Conservation (phyloP, 2,888 invertebrate genomes). For the Ophion obscuratus region DNA sequence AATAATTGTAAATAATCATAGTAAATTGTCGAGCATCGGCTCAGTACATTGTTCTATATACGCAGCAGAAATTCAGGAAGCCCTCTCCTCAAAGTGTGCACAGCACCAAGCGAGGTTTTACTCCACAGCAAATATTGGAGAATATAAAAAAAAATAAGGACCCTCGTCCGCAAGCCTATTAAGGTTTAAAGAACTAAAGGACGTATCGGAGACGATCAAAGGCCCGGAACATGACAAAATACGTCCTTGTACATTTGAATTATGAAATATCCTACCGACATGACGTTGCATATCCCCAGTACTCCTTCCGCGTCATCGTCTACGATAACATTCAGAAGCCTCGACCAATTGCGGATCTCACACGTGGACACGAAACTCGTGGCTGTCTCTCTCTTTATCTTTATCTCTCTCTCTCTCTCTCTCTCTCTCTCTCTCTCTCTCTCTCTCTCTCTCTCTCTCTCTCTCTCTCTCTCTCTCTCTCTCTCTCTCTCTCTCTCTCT, state of each 20-base stretch:
- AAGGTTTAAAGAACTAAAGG: background rate
- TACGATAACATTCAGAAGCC: slow-evolving; percentile 20
- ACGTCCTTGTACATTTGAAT: background rate
- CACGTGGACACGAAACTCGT: background rate
- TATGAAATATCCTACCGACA: background rate
- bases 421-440: no score
- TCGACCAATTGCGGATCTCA: background rate
- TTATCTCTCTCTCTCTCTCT: background rate
- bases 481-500: background rate
- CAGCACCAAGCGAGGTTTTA: no score
- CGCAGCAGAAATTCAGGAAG: no score
- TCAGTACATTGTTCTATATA: no score
- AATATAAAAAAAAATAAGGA: no score
- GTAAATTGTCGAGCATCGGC: no score
- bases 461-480: no score
- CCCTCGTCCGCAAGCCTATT: background rate
- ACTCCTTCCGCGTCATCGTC: slow-evolving; percentile 11
- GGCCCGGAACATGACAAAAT: background rate
- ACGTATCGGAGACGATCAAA: background rate
- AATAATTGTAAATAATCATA: no score
- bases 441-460: background rate
- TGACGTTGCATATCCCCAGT: background rate
- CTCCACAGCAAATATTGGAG: no score
- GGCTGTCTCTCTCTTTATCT: background rate
- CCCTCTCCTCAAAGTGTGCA: no score